Conservation (phyloP, 2,797 vertebrate species). For the Ataeniobius toweri region DNA sequence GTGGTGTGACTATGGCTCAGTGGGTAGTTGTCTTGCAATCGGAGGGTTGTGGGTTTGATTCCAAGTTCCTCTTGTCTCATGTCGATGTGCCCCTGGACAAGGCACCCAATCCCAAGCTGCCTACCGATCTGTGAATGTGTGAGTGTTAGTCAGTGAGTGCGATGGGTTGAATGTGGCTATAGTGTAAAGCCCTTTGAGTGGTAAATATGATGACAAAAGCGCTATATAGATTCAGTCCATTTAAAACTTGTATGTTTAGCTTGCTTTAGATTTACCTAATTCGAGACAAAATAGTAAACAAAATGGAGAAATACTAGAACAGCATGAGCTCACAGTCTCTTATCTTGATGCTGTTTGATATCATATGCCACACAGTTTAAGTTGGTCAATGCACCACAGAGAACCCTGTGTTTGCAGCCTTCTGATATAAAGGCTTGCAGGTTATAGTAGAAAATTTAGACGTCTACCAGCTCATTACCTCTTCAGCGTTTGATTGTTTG, state of each 20-base stretch:
- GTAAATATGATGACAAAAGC: no score
- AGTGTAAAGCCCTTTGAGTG: no score
- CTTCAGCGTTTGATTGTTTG: background rate
- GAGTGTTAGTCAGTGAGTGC: no score
- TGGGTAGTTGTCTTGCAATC: no score
- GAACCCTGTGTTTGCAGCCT: background rate
- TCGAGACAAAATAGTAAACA: background rate
- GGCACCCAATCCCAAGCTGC: no score
- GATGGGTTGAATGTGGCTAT: no score
- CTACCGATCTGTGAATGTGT: no score
- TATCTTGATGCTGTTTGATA: slow-evolving; percentile 7
- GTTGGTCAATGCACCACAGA: slow-evolving; percentile 2
- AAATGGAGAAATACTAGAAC: background rate
- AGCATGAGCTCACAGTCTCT: background rate
- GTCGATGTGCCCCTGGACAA: no score
- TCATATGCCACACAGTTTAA: background rate
- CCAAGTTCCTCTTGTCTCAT: no score
- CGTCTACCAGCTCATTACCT: background rate
- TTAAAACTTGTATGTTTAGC: background rate
- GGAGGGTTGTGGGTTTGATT: no score
- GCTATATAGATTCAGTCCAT: no score
- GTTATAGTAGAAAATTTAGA: background rate
- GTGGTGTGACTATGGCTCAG: background rate
- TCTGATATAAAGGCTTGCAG: background rate
- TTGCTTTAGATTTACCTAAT: background rate